Base-by-base conservation (phyloP, 1,140 invertebrate species). In the Drosophila nigrodunni region DNA sequence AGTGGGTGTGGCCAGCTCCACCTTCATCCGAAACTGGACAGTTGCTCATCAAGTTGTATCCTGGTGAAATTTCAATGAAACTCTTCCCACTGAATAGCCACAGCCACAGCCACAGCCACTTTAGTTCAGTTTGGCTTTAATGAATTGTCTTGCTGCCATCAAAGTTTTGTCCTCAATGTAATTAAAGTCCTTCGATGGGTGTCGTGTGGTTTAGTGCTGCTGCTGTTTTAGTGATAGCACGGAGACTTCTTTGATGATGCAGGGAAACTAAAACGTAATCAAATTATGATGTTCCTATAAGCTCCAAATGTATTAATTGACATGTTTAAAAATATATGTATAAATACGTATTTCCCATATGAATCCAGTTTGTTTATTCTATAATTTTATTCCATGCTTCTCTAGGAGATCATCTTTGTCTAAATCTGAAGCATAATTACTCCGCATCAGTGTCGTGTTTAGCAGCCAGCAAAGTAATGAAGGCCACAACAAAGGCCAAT, bases 391-490 rank as follows among this genome's bases (percentile, higher is more conserved):
- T 7, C 7, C 39, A n/a, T 41, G 39, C 10, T n/a, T 6, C 54
- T 54, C 2, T 13, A 15, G 46, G 39, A 78, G 66, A 80, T 86
- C 49, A 80, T 76, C 61, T 65, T 47, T 18, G 47, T 21, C 37
- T 37, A 35, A 7, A 25, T n/a, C 66, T 41, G 5, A 72, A 68
- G 62, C 76, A 88, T 91, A 88, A 91, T 91, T 90, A 91, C 88
- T 86, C 82, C 62, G 72, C 82, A 88, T 85, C 90, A 91, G 82
- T 81, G 82, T 89, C 78, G 78, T 89, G 85, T 91, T 90, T 85
- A 89, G 82, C 80, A 74, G 75, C 90, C 68, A 74, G 86, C 80
- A 77, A 81, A 82, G 86, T 91, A 91, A 91, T 91, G 90, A 91
- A 82, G 58, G 80, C 80, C 74, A 70, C 78, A 81, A 86, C 86